Percentiles rank a stretch among this genome's conserved stretches.
Evolutionary conservation across 2,888 invertebrate genomes (phyloP).

Genomic region (Euplexia lucipara): DNA sequence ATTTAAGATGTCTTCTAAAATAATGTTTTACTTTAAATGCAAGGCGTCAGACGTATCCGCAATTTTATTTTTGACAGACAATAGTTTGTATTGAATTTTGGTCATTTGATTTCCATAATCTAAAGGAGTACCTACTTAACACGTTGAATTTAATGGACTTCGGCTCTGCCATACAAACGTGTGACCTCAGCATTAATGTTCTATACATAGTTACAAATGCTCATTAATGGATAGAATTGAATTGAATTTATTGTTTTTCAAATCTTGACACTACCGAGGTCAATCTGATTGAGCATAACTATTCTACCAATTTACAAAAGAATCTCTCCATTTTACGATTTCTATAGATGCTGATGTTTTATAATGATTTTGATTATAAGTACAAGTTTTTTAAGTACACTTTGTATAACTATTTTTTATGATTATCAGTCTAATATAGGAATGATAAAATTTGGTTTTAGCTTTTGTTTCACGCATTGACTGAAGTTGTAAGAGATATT

Average conservation of each 20-base stretch:
- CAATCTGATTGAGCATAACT: too few species aligned
- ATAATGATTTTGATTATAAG: too few species aligned
- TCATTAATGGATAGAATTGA: background rate
- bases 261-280: slow-evolving; percentile 5
- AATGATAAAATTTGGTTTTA: too few species aligned
- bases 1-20: background rate
- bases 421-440: too few species aligned
- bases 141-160: slow-evolving; percentile 9
- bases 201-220: background rate
- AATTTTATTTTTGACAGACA: slow-evolving; percentile 18
- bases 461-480: too few species aligned
- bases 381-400: too few species aligned
- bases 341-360: too few species aligned
- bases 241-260: slow-evolving; percentile 1
- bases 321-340: too few species aligned
- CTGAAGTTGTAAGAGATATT: too few species aligned
- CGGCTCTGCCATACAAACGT: background rate
- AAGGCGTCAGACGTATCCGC: background rate
- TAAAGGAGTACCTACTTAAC: slow-evolving; percentile 15
- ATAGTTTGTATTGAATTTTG: slow-evolving; percentile 5
- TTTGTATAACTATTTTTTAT: too few species aligned
- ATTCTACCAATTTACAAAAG: too few species aligned
- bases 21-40: slow-evolving; percentile 15
- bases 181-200: background rate
- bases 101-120: slow-evolving; percentile 11